Base-by-base conservation (phyloP, 2,113 vertebrate genomes). In the Accipiter cooperii region DNA sequence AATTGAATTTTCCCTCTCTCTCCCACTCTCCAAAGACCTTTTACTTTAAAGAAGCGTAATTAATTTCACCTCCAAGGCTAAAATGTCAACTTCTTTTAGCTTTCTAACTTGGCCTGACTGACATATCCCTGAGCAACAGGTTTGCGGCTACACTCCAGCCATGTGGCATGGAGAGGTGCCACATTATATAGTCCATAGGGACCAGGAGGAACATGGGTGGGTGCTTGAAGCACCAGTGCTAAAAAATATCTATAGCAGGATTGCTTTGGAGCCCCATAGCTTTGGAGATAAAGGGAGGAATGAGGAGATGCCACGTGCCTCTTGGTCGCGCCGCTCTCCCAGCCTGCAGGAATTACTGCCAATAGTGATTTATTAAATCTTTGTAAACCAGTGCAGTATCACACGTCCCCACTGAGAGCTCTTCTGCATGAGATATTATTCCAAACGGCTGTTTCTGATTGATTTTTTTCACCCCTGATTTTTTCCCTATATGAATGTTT, bases 271-370 rank as follows among this genome's bases (percentile, higher is more conserved):
- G 22, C 25, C 46, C 77, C 22, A 2, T 19, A 17, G 38, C 38
- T 81, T 44, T 49, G 52, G 66, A 82, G 71, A 31, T 21, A 31
- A 49, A 34, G 26, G 1, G 8, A 77, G 51, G 66, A 57, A 65
- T 46, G 65, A 69, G 44, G 46, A 71, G 71, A n/a, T 54, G 46
- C 65, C 13, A 2, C 1, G 0, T 17, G 12, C 66, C 34, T 84
- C 36, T 73, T 0, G 13, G 52, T 73, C 3, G 0, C 0, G 5
- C 31, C 1, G 5, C 60, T 54, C n/a, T 69, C 33, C 47, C 64
- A 82, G 60, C 83, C 81, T 73, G 55, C 75, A 86, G 87, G 85
- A 90, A 33, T 83, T 54, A 36, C 40, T 61, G 61, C 44, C 63
- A 65, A 65, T 5, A 28, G 49, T 7, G 18, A 69, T 76, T 77